phyloP scores from a whole-genome alignment of 2,888 invertebrate genomes.

The Chromoteleia sp. region DNA sequence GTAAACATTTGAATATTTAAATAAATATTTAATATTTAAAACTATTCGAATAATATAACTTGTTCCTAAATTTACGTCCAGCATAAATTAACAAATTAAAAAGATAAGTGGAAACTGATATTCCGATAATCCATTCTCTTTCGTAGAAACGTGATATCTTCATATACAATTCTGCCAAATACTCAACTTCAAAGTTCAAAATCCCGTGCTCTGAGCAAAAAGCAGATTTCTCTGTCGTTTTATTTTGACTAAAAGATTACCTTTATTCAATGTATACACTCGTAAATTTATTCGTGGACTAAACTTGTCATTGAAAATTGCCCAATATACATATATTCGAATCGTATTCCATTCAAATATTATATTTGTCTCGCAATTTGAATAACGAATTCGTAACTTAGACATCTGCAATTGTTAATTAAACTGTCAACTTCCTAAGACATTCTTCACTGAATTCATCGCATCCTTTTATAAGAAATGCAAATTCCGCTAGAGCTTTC shows the following conservation, averaged over 20 bases:
- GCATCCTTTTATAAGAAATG: slow-evolving; percentile 19
- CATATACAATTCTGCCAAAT: slow-evolving; percentile 6
- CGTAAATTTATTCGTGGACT: background rate
- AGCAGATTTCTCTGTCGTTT: slow-evolving; percentile 9
- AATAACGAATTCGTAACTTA: slow-evolving; percentile 12
- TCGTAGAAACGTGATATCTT: background rate
- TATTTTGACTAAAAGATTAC: slow-evolving; percentile 31
- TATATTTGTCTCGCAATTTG: slow-evolving; percentile 10
- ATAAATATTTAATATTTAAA: too few relatives aligned
- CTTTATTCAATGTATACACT: slow-evolving; percentile 14
- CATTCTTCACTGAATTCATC: background rate
- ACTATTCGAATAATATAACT: too few relatives aligned
- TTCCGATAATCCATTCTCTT: background rate
- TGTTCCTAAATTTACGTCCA: background rate
- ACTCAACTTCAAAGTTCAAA: slow-evolving; percentile 18
- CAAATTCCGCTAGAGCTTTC: slow-evolving; percentile 2
- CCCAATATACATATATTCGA: background rate
- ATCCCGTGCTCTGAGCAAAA: slow-evolving; percentile 2
- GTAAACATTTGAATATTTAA: too few relatives aligned
- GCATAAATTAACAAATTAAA: background rate
- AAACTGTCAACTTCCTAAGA: slow-evolving; percentile 8
- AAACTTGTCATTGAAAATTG: slow-evolving; percentile 1
- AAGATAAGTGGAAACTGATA: background rate
- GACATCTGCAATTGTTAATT: slow-evolving; percentile 19
- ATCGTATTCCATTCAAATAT: background rate